These are phyloP conservation scores for Junonia oenone DNA, from an alignment of 2,888 invertebrate species.

Conservation along the genomic window DNA sequence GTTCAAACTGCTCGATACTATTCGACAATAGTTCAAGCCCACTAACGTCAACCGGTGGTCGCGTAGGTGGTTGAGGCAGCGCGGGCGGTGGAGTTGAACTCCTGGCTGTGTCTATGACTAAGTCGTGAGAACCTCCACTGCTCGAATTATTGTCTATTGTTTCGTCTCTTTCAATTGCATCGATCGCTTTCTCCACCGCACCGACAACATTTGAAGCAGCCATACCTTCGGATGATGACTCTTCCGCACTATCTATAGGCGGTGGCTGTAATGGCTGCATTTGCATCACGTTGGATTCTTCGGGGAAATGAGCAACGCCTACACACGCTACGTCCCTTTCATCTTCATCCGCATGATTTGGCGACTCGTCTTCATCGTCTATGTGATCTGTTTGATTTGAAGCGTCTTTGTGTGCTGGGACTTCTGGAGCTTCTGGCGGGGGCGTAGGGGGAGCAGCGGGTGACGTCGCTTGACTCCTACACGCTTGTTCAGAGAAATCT, in stretches of 20 bases:
- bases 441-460: constrained; percentile 80
- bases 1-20: constrained; percentile 89
- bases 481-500: constrained; percentile 67
- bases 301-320: constrained; percentile 69
- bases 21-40: constrained; percentile 91
- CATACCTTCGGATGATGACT: constrained; percentile 61
- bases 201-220: constrained; percentile 51
- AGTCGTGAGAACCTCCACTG: constrained; percentile 64
- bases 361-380: constrained; percentile 83
- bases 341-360: constrained; percentile 66
- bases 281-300: constrained; percentile 45
- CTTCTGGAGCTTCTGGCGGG: constrained; percentile 75
- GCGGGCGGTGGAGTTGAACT: constrained; percentile 46
- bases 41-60: constrained; percentile 83
- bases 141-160: constrained; percentile 54
- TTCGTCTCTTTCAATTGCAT: constrained; percentile 65
- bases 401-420: constrained; percentile 86
- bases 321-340: constrained; percentile 68
- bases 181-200: constrained; percentile 64
- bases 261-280: constrained; percentile 41
- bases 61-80: constrained; percentile 32
- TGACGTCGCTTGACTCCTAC: constrained; percentile 79
- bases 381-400: constrained; percentile 91
- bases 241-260: constrained; percentile 59
- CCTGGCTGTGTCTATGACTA: constrained; percentile 68